A percentile compares a stretch with the other conserved stretches of the same genome.
Evolutionary conservation across 2,113 vertebrate species (phyloP).

Genomic region (Mirza zaza): DNA sequence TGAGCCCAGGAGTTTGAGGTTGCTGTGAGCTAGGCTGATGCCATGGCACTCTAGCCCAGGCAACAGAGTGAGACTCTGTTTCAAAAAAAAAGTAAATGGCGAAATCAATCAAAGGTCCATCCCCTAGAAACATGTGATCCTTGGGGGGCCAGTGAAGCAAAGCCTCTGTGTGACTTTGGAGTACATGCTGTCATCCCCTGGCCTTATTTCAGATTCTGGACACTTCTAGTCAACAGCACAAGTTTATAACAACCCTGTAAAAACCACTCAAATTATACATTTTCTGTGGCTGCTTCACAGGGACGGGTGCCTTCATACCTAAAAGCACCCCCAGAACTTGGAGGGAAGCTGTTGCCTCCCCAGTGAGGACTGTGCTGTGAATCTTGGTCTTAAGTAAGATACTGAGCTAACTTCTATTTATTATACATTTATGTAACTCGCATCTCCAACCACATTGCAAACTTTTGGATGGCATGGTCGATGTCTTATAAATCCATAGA

Average conservation of each 20-base stretch:
- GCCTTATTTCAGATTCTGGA: background rate
- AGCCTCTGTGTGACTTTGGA: background rate
- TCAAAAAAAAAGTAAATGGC: background rate
- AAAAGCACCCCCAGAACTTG: background rate
- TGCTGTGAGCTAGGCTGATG: too few species aligned
- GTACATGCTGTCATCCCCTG: background rate
- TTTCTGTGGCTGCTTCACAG: fast-evolving
- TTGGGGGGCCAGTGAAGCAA: background rate
- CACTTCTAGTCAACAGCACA: background rate
- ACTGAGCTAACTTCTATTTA: background rate
- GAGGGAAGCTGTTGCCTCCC: background rate
- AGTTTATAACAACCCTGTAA: background rate
- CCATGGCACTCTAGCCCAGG: too few species aligned
- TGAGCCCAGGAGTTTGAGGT: too few species aligned
- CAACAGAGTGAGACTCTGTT: too few species aligned
- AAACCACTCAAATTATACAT: background rate
- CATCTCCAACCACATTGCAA: background rate
- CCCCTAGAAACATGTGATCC: background rate
- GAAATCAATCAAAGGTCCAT: background rate
- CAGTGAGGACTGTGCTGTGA: background rate
- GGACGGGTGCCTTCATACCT: too few species aligned
- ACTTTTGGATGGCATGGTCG: background rate
- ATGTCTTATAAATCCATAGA: background rate
- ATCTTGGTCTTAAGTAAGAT: background rate
- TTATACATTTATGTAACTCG: background rate